Evolutionary conservation across 2,797 vertebrate genomes (phyloP), one percentile per base, ranked within the genome.

Genomic region (Phalanger gymnotis): DNA sequence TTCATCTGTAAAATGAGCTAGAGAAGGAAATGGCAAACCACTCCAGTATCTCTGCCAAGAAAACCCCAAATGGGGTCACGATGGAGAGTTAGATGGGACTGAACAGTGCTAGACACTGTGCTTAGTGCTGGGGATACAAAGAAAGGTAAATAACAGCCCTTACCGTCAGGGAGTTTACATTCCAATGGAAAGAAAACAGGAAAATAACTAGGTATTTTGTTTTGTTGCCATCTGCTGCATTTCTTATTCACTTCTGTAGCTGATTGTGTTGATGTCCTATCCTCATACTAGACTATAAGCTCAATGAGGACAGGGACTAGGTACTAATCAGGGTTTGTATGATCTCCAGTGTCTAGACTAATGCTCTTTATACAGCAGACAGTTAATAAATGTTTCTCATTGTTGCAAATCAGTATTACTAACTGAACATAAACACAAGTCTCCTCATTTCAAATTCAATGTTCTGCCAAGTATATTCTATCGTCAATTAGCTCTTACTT

Each of bases 61-160:
- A 31, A 6, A 31, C 7, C 28, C 2, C 34, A 51, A 0, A 3
- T 0, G 0, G n/a, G 66, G 6, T 40, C 66, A 81, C 1, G 19
- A 25, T 40, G n/a, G n/a, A 81, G n/a, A 81, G 66, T 7, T 81
- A n/a, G 19, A 81, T 22, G 9, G 0, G 0, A 81, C 66, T 81
- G 66, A 81, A 73, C 14, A 19, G 53, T 31, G 14, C 61, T 56
- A 0, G 34, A 34, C 9, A 2, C 90, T 12, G 30, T 14, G 34
- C 12, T 9, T 2, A 90, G 73, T 27, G 6, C 90, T 25, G 54
- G 66, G 0, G 1, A 10, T 34, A 14, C 51, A 31, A 2, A 0
- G 0, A 4, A 25, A 47, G 4, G 0, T 14, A 28, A 90, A 3
- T 2, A 3, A n/a, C 1, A 0, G 13, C 51, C 34, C 19, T 54